Conservation (phyloP, 2,113 vertebrate species). For the Hirundichthys speculiger region DNA sequence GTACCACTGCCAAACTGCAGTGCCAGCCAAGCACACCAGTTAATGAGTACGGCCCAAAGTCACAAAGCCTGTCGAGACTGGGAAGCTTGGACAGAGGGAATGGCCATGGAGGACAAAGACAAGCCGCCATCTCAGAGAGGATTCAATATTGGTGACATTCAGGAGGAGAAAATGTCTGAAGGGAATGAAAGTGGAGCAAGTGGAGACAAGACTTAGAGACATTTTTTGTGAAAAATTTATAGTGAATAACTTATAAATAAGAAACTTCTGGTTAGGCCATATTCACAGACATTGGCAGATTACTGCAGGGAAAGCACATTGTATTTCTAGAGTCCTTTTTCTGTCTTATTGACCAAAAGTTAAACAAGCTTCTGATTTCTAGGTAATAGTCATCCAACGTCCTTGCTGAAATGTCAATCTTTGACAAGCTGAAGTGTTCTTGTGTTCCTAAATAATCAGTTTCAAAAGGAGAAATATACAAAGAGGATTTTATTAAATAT, state of each 20-base stretch:
- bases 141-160: slow-evolving; percentile 49
- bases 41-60: slow-evolving; percentile 25
- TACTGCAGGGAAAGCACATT: too few species aligned
- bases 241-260: background rate
- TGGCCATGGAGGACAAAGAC: slow-evolving; percentile 1
- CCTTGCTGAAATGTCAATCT: too few species aligned
- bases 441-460: too few species aligned
- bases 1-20: slow-evolving; percentile 60
- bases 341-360: too few species aligned
- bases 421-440: too few species aligned
- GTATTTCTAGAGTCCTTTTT: too few species aligned
- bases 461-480: too few species aligned
- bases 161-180: slow-evolving; percentile 39
- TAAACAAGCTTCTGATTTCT: too few species aligned
- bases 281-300: too few species aligned
- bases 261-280: background rate
- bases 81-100: slow-evolving; percentile 12
- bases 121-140: slow-evolving; percentile 8
- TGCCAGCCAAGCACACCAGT: slow-evolving; percentile 31
- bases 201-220: background rate
- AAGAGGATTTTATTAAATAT: too few species aligned
- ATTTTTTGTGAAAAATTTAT: background rate
- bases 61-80: slow-evolving; percentile 12
- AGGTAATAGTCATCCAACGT: too few species aligned
- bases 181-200: slow-evolving; percentile 32